phyloP scores from a whole-genome alignment of 2,113 vertebrate genomes.

The Pluvianellus socialis region DNA sequence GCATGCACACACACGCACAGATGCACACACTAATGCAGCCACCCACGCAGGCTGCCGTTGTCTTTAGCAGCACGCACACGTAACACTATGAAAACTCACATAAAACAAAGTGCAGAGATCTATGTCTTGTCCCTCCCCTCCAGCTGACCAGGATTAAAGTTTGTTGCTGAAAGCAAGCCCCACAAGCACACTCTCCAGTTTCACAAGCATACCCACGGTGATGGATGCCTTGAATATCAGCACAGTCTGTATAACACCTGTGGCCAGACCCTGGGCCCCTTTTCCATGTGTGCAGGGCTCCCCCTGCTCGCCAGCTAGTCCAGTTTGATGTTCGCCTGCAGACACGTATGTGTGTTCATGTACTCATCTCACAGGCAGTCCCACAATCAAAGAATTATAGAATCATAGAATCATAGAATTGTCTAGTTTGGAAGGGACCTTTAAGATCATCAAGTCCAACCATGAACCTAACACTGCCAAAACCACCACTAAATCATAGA shows the following conservation, averaged over 20 bases:
- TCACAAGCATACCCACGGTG: neutral
- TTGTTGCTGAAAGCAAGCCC: neutral
- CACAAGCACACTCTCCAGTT: neutral
- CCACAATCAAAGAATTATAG: no score
- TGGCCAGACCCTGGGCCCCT: neutral
- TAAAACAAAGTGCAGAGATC: neutral
- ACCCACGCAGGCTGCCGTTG: neutral
- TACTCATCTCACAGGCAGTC: neutral
- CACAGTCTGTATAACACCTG: rapidly evolving
- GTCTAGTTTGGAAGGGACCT: no score
- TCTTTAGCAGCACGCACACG: rapidly evolving
- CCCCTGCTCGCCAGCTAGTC: neutral
- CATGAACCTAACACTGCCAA: no score
- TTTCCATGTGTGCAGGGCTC: neutral
- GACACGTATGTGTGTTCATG: neutral
- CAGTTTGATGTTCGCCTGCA: neutral
- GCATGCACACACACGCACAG: neutral
- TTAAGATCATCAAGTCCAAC: no score
- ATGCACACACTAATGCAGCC: rapidly evolving
- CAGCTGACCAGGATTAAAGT: neutral
- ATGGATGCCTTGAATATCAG: neutral
- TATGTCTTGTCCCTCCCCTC: neutral
- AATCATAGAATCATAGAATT: no score
- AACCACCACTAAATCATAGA: no score
- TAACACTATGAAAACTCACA: neutral